Base-by-base conservation (phyloP, 2,888 invertebrate genomes). In the Phengaris arion region DNA sequence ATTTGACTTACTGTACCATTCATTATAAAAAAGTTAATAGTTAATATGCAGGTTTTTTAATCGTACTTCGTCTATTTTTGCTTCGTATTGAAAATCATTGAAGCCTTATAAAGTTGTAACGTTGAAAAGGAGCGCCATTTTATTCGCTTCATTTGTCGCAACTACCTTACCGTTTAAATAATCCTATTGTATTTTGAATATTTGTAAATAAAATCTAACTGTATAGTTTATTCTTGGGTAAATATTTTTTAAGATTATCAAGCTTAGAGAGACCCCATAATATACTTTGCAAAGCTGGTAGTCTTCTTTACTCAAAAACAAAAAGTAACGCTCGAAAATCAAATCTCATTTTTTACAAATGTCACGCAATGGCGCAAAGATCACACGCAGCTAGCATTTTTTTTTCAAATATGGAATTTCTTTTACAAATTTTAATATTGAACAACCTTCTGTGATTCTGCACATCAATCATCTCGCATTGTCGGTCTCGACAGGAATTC, bases 11-110 rank as follows among this genome's bases (percentile, higher is more conserved):
- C 64, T 45, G 35, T 6, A 12, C 6, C 1, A 22, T 22, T 1
- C 22, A 10, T 15, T 72, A 35, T 54, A 72, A 52, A 72, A 22
- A 22, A 22, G 22, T 22, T n/a, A 52, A 51, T 15, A 13, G 22
- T 12, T 13, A 72, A 35, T 15, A 54, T 12, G 35, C 72, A 22
- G 54, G 54, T 52, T 51, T 72, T 52, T 72, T 35, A 72, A 13
- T 5, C 54, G 9, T 22, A 54, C 35, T 15, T 72, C 70, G 6
- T 22, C 9, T 13, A 52, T 77, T 77, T 77, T 76, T 77, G 64
- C 48, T 46, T 59, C 51, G 75, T 64, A 77, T 75, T 74, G 74
- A 77, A 75, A 75, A 77, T 74, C 74, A 74, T 76, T 76, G 77
- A 77, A 75, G 77, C 77, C 75, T 74, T 46, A 74, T 75, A 76